These are phyloP conservation scores for Chloropsis cyanopogon DNA, from an alignment of 2,113 vertebrate genomes.

Conservation along the genomic window DNA sequence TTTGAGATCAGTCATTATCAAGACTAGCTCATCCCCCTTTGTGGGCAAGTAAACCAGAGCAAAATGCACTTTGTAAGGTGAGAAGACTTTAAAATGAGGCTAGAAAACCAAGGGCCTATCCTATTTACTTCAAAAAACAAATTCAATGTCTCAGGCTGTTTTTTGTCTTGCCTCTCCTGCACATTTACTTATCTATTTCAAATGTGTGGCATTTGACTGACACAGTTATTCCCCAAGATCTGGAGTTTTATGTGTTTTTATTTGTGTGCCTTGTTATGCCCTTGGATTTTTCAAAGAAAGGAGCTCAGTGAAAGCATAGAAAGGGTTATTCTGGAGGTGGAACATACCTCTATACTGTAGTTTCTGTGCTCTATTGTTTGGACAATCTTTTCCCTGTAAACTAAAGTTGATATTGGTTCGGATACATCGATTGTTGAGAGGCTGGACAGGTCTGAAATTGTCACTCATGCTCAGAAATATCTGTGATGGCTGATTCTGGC, in stretches of 20 bases:
- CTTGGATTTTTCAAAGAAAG: background rate
- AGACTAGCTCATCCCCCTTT: background rate
- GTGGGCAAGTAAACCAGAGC: background rate
- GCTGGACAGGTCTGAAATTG: constrained; percentile 95
- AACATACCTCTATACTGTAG: constrained; percentile 94
- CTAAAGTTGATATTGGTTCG: constrained; percentile 99
- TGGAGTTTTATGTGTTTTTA: background rate
- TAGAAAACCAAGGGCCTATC: background rate
- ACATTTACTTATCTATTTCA: background rate
- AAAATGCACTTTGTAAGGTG: background rate
- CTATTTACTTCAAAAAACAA: background rate
- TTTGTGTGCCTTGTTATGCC: background rate
- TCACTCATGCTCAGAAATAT: constrained; percentile 99
- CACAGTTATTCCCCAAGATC: background rate
- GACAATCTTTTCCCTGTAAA: constrained; percentile 98
- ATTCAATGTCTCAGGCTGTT: background rate
- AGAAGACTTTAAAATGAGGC: background rate
- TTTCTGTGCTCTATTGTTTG: constrained; percentile 97
- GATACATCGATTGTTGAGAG: constrained; percentile 97
- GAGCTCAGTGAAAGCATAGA: background rate
- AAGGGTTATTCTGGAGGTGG: background rate
- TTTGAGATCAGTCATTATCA: background rate
- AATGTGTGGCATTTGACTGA: background rate
- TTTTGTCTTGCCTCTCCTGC: background rate
- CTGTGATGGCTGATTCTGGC: constrained; percentile 98